Evolutionary conservation across 2,797 vertebrate species (phyloP).

Genomic region (Enteromius afrohamiltoni): DNA sequence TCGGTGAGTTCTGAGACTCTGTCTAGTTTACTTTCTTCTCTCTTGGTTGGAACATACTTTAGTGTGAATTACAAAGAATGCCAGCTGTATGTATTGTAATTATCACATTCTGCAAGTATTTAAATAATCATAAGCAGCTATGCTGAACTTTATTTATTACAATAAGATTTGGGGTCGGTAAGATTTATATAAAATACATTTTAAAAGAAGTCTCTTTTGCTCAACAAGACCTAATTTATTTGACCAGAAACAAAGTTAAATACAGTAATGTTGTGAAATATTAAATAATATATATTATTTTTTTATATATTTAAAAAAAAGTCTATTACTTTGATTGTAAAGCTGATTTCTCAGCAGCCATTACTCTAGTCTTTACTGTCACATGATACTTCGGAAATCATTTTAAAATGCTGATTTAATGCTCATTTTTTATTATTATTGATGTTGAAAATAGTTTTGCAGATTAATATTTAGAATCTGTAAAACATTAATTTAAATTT

Average conservation of each 20-base stretch:
- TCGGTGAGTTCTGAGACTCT: constrained; percentile 53
- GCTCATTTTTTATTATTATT: neutral
- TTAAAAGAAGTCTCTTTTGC: neutral
- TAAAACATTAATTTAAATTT: neutral
- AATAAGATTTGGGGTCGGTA: neutral
- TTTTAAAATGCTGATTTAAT: neutral
- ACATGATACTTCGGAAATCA: neutral
- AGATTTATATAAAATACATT: neutral
- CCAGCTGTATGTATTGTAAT: neutral
- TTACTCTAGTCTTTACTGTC: neutral
- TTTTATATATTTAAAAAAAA: neutral
- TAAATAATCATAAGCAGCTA: constrained; percentile 7
- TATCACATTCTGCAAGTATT: neutral
- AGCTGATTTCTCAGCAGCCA: neutral
- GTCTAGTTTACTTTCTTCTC: constrained; percentile 22
- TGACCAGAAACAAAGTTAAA: neutral
- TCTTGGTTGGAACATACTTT: neutral
- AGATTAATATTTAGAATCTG: neutral
- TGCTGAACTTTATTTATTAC: constrained; percentile 10
- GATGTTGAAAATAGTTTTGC: neutral
- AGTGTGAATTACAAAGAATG: neutral
- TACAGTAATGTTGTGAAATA: neutral
- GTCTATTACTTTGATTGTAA: neutral
- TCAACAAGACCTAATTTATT: neutral
- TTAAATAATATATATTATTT: too few relatives aligned